Base-by-base conservation (phyloP, 2,888 invertebrate genomes). In the Nemoura dubitans region DNA sequence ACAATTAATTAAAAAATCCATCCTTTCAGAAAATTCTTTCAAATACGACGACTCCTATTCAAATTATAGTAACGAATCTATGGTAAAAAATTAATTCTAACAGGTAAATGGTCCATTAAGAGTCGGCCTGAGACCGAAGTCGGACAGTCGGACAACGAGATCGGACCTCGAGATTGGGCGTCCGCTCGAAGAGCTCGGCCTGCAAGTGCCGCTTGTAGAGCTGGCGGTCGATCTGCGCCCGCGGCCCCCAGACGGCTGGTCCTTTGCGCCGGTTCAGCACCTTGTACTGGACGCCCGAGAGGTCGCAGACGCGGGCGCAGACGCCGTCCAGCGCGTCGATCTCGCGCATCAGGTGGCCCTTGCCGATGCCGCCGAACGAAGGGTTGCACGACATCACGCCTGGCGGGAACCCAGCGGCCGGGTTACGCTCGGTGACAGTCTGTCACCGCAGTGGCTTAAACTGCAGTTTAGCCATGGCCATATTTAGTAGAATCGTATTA, bases 371-470 rank as follows among this genome's bases (percentile, higher is more conserved):
- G 30, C 98, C 98, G 92, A 98, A 98, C 0, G 97, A 96, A 27
- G 98, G 98, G 92, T 98, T 98, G 90, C 98, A 98, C 0, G 97
- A 97, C 98, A 98, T 98, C 92, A 97, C 97, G 36, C 97, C 96
- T 96, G 88, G n/a, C 87, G 91, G 90, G 27, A 85, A 87, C 76
- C 3, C n/a, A n/a, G n/a, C n/a, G n/a, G n/a, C n/a, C n/a, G n/a
- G n/a, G n/a, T n/a, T n/a, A n/a, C n/a, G n/a, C n/a, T n/a, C n/a
- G n/a, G n/a, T n/a, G n/a, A n/a, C n/a, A n/a, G n/a, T n/a, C n/a
- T n/a, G n/a, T n/a, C n/a, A n/a, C n/a, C n/a, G n/a, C n/a, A n/a
- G n/a, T n/a, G n/a, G n/a, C n/a, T n/a, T n/a, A n/a, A n/a, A n/a
- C n/a, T n/a, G n/a, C n/a, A n/a, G n/a, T n/a, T n/a, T n/a, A n/a